A percentile compares a stretch with the other conserved stretches of the same genome.
These are phyloP conservation scores for Paracyprichromis sp. DNA, from an alignment of 2,113 vertebrate genomes.

Conservation along the genomic window DNA sequence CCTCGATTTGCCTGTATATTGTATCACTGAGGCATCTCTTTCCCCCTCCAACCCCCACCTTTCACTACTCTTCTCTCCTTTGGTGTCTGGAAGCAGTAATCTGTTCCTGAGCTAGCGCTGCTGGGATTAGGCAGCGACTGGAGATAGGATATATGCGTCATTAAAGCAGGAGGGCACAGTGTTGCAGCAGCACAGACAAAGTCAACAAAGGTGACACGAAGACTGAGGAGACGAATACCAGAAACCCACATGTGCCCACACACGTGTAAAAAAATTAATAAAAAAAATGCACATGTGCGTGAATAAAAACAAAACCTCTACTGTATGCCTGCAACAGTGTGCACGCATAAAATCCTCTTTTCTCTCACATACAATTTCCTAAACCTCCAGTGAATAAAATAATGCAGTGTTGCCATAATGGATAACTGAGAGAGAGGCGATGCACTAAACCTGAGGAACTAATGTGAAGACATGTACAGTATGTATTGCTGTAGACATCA, in stretches of 20 bases:
- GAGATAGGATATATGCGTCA: slow-evolving; percentile 71
- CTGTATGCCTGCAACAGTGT: background rate
- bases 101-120: slow-evolving; percentile 70
- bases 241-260: background rate
- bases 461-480: background rate
- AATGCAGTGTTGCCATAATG: slow-evolving; percentile 17
- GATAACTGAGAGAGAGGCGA: background rate
- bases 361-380: slow-evolving; percentile 12
- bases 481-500: background rate
- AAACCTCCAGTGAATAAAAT: slow-evolving; percentile 36
- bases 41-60: slow-evolving; percentile 30
- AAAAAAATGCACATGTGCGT: background rate
- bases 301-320: slow-evolving; percentile 4
- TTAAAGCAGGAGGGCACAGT: slow-evolving; percentile 59
- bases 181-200: slow-evolving; percentile 57
- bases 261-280: background rate
- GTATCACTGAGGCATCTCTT: slow-evolving; percentile 44
- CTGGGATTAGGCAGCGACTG: slow-evolving; percentile 71
- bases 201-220: slow-evolving; percentile 68
- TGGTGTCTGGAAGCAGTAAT: slow-evolving; percentile 70
- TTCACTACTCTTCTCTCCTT: slow-evolving; percentile 45
- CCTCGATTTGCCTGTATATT: slow-evolving; percentile 16
- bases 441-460: slow-evolving; percentile 4
- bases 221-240: slow-evolving; percentile 16
- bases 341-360: background rate